A percentile compares a stretch with the other conserved stretches of the same genome.
Evolutionary conservation across 64 coral and sea anemone species (phyloP).

Genomic region (Stylophora pistillata): DNA sequence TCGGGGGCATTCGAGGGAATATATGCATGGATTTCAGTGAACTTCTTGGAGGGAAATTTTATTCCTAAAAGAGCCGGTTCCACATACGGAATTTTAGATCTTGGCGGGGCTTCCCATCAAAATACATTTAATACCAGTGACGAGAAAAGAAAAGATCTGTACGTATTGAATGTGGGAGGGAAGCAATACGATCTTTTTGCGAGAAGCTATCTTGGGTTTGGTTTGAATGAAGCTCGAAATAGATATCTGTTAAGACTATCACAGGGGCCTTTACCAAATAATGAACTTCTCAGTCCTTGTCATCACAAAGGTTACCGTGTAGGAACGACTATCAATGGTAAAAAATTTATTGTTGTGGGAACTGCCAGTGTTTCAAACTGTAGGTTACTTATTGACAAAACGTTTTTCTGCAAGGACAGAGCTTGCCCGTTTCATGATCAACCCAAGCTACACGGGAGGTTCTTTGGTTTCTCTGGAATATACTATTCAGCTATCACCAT

Average conservation of each 20-base stretch:
- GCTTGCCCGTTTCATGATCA: conserved; percentile 27
- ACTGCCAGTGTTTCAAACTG: not conserved
- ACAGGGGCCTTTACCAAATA: not conserved
- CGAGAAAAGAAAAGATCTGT: not conserved
- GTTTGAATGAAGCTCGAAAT: conserved; percentile 27
- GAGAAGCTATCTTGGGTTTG: conserved; percentile 48
- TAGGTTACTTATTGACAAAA: not conserved
- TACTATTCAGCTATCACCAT: conserved; percentile 30
- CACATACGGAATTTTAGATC: conserved; percentile 17
- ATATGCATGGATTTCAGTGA: conserved; percentile 41
- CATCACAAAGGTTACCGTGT: conserved; percentile 34
- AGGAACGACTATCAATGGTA: not conserved
- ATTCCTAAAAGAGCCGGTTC: no score
- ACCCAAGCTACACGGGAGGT: conserved; percentile 23
- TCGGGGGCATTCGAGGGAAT: conserved; percentile 24
- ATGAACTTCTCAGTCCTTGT: conserved; percentile 8
- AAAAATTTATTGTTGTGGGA: conserved; percentile 13
- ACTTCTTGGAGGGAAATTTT: conserved; percentile 39
- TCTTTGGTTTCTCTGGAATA: conserved; percentile 21
- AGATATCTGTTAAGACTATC: no score
- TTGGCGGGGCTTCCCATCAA: conserved; percentile 53
- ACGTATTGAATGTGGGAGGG: not conserved
- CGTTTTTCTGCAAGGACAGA: conserved; percentile 37
- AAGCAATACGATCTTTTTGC: conserved; percentile 9
- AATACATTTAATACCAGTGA: conserved; percentile 4